Evolutionary conservation across 2,888 invertebrate genomes (phyloP).

Genomic region (Tethea ocularis): DNA sequence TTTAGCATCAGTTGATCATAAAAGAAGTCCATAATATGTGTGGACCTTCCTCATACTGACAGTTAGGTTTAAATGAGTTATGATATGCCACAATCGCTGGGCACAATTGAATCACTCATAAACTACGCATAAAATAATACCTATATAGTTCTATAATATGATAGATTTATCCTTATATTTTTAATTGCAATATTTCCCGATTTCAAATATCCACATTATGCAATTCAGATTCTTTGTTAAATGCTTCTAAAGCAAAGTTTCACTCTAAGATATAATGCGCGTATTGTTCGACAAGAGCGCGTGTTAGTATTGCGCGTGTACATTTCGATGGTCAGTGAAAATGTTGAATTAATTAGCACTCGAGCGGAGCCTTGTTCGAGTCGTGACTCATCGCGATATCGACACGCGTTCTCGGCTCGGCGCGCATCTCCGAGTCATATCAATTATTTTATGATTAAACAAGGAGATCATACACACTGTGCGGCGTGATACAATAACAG

Average conservation of each 20-base stretch:
- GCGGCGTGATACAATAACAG: too few relatives aligned
- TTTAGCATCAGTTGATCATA: too few relatives aligned
- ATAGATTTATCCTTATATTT: not conserved
- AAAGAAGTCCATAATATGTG: not conserved
- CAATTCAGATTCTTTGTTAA: not conserved
- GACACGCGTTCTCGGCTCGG: not conserved
- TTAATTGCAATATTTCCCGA: not conserved
- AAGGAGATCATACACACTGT: not conserved
- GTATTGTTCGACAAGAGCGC: not conserved
- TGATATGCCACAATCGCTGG: too few relatives aligned
- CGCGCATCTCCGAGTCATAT: not conserved
- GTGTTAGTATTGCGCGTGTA: slow-evolving; percentile 10
- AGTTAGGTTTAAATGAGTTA: not conserved
- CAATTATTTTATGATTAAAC: not conserved
- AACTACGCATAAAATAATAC: too few relatives aligned
- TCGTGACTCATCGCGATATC: slow-evolving; percentile 10
- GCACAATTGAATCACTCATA: too few relatives aligned
- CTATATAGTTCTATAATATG: too few relatives aligned
- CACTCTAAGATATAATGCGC: not conserved
- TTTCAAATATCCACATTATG: not conserved
- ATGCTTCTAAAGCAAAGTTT: not conserved
- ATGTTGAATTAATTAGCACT: slow-evolving; percentile 20
- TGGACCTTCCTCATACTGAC: not conserved
- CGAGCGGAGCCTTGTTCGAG: not conserved
- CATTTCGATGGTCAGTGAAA: slow-evolving; percentile 20